These are phyloP conservation scores for Miltochrista miniata DNA, from an alignment of 2,888 invertebrate species.

Conservation along the genomic window DNA sequence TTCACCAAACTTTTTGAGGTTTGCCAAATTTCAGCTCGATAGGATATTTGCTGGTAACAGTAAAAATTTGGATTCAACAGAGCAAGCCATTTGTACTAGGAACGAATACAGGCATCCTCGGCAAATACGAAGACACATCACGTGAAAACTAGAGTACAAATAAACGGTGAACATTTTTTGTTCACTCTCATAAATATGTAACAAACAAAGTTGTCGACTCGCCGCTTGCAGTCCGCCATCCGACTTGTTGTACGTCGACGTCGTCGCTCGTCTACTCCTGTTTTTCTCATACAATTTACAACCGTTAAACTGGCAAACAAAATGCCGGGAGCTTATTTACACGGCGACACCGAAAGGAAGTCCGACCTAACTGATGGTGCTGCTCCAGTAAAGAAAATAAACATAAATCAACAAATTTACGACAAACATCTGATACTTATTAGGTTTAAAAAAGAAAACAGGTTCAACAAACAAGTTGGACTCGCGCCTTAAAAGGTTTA, in stretches of 20 bases:
- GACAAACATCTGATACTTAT: conserved; percentile 68
- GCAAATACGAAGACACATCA: neutral
- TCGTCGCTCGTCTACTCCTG: conserved; percentile 33
- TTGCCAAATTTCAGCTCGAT: too few relatives aligned
- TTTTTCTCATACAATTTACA: conserved; percentile 52
- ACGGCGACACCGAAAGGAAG: conserved; percentile 70
- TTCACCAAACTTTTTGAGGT: too few relatives aligned
- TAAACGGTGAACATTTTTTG: conserved; percentile 38
- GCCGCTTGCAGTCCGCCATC: conserved; percentile 33
- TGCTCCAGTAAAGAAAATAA: conserved; percentile 63
- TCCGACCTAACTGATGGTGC: conserved; percentile 65
- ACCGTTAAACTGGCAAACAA: conserved; percentile 71
- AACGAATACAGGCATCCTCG: conserved; percentile 9
- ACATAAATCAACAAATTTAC: conserved; percentile 76
- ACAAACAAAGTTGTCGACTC: conserved; percentile 39
- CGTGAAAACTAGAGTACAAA: neutral
- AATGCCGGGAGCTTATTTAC: conserved; percentile 72
- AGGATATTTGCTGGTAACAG: too few relatives aligned
- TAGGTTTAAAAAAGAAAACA: conserved; percentile 63
- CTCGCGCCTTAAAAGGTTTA: conserved; percentile 47
- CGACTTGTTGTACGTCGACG: conserved; percentile 28
- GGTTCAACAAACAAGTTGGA: conserved; percentile 47
- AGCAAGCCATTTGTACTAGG: too few relatives aligned
- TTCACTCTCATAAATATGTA: conserved; percentile 64
- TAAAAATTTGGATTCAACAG: too few relatives aligned